phyloP scores from a whole-genome alignment of 1,140 invertebrate species.

The Drosophila mojavensis region DNA sequence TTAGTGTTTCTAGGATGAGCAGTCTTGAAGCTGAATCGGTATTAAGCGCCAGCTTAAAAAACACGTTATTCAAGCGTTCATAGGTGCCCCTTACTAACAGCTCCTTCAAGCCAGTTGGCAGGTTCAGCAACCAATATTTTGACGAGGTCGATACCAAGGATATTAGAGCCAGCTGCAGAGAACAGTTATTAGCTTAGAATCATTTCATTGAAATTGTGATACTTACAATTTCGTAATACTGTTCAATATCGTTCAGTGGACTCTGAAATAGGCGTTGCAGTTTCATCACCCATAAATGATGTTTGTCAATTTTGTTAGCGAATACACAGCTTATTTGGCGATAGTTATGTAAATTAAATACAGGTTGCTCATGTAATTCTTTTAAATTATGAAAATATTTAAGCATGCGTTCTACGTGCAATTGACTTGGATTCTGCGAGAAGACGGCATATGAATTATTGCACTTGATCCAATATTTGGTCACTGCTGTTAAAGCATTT shows the following conservation, averaged over 20 bases:
- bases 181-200: neutral
- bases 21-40: constrained; percentile 13
- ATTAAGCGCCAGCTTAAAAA: constrained; percentile 34
- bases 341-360: constrained; percentile 33
- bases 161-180: constrained; percentile 34
- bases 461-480: constrained; percentile 41
- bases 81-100: constrained; percentile 16
- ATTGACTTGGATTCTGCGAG: constrained; percentile 43
- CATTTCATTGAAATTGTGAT: neutral
- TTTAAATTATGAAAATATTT: constrained; percentile 53
- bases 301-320: neutral
- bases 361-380: neutral
- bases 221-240: constrained; percentile 67
- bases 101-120: constrained; percentile 16
- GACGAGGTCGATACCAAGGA: constrained; percentile 26
- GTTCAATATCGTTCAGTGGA: constrained; percentile 15
- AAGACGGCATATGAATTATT: constrained; percentile 56
- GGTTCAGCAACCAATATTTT: constrained; percentile 31
- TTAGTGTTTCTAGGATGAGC: constrained; percentile 35
- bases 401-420: constrained; percentile 50
- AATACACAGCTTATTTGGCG: constrained; percentile 35
- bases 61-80: constrained; percentile 24
- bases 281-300: constrained; percentile 30
- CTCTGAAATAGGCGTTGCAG: constrained; percentile 20
- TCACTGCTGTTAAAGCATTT: constrained; percentile 11